A percentile compares a stretch with the other conserved stretches of the same genome.
phyloP scores from a whole-genome alignment of 2,888 invertebrate species.

The Actias luna region DNA sequence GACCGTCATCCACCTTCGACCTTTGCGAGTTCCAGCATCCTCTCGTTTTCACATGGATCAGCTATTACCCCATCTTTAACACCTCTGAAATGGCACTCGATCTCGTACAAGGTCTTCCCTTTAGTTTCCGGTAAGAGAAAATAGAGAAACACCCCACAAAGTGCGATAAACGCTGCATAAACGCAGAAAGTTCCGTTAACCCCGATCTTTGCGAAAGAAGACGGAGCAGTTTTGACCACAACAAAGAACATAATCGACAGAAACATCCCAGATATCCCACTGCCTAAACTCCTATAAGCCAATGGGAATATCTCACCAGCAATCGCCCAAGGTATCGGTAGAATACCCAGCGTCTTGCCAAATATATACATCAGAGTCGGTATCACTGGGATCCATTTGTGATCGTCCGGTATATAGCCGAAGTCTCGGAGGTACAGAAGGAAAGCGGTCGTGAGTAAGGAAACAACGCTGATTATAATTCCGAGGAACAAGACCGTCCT shows the following conservation, averaged over 20 bases:
- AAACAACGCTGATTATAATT: conserved; percentile 79
- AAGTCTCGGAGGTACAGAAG: conserved; percentile 63
- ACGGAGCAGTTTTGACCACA: conserved; percentile 85
- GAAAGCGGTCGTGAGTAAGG: conserved; percentile 76
- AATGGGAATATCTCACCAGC: conserved; percentile 87
- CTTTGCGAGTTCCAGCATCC: conserved; percentile 63
- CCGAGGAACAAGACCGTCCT: conserved; percentile 83
- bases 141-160: conserved; percentile 82
- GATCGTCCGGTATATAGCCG: conserved; percentile 53
- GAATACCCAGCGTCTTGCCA: conserved; percentile 81
- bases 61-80: conserved; percentile 32
- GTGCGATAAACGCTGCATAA: conserved; percentile 78
- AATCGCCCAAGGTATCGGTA: conserved; percentile 87
- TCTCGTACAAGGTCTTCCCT: conserved; percentile 85
- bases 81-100: conserved; percentile 81
- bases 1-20: conserved; percentile 64
- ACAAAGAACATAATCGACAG: conserved; percentile 84
- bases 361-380: conserved; percentile 80
- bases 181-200: conserved; percentile 82
- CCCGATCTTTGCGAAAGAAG: conserved; percentile 76
- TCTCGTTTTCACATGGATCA: conserved; percentile 50
- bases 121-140: conserved; percentile 85
- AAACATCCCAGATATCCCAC: conserved; percentile 84
- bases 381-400: conserved; percentile 73
- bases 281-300: conserved; percentile 83